phyloP scores from a whole-genome alignment of 2,113 vertebrate genomes.

The Rhinolophus ferrumequinum region DNA sequence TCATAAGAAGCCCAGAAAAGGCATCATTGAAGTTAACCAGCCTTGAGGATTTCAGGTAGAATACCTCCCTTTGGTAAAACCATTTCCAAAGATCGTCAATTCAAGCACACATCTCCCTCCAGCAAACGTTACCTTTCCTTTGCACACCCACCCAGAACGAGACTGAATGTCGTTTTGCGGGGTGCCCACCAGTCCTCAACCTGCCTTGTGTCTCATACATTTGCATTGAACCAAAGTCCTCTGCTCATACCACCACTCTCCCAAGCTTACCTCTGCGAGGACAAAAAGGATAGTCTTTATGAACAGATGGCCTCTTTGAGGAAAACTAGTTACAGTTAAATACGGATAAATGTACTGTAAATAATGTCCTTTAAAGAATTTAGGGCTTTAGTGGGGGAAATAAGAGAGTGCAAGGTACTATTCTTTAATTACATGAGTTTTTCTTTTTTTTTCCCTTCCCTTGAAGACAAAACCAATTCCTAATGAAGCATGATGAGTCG shows the following conservation, averaged over 20 bases:
- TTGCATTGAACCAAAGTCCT: slow-evolving; percentile 78
- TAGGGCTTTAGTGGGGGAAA: slow-evolving; percentile 80
- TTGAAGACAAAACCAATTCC: slow-evolving; percentile 83
- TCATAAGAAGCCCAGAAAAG: not conserved
- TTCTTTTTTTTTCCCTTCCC: slow-evolving; percentile 61
- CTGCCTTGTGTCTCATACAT: slow-evolving; percentile 65
- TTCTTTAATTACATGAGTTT: slow-evolving; percentile 81
- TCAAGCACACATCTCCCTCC: not conserved
- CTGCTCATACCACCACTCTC: slow-evolving; percentile 62
- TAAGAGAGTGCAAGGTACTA: slow-evolving; percentile 75
- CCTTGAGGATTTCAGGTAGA: slow-evolving; percentile 26
- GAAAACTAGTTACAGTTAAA: slow-evolving; percentile 85
- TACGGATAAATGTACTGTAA: slow-evolving; percentile 86
- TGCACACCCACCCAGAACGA: not conserved
- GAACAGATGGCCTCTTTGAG: slow-evolving; percentile 89
- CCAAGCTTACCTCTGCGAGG: slow-evolving; percentile 81
- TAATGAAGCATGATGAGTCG: slow-evolving; percentile 84
- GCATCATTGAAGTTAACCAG: not conserved
- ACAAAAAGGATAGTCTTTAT: slow-evolving; percentile 80
- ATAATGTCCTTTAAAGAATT: slow-evolving; percentile 83
- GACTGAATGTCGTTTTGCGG: slow-evolving; percentile 60
- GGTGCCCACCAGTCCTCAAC: slow-evolving; percentile 52
- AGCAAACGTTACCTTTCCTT: not conserved
- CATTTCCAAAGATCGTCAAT: not conserved
- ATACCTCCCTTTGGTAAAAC: not conserved